A percentile compares a stretch with the other conserved stretches of the same genome.
phyloP scores from a whole-genome alignment of 2,113 vertebrate species.

The Chitala chitala region DNA sequence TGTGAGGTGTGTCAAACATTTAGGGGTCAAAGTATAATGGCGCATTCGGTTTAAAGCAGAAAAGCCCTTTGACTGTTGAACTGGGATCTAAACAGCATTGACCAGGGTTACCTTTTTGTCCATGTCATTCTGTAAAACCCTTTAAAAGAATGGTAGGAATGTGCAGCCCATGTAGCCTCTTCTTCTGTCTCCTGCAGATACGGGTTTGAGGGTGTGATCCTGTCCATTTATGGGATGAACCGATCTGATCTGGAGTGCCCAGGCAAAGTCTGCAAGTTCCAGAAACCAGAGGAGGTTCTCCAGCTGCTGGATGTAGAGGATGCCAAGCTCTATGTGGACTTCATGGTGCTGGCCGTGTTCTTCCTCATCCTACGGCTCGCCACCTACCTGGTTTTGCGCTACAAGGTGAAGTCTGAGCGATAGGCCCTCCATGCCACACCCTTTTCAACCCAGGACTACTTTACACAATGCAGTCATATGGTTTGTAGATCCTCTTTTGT shows the following conservation, averaged over 20 bases:
- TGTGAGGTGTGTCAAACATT: conserved; percentile 71
- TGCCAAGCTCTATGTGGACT: conserved; percentile 92
- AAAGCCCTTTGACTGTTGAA: too few relatives aligned
- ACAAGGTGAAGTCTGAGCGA: conserved; percentile 92
- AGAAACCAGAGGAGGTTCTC: conserved; percentile 82
- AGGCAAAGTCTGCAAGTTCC: conserved; percentile 76
- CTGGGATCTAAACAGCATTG: too few relatives aligned
- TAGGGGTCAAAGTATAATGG: background rate
- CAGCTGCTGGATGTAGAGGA: conserved; percentile 87
- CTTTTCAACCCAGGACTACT: conserved; percentile 20
- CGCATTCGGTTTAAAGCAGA: too few relatives aligned
- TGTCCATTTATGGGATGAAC: conserved; percentile 95
- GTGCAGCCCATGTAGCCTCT: background rate
- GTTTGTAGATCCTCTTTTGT: conserved; percentile 8
- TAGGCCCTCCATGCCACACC: conserved; percentile 44
- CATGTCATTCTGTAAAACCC: too few relatives aligned
- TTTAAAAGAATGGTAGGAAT: background rate
- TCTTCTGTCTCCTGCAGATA: conserved; percentile 61
- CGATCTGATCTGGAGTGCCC: conserved; percentile 82
- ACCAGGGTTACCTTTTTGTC: too few relatives aligned
- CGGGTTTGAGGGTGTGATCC: conserved; percentile 92
- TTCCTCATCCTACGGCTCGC: conserved; percentile 84
- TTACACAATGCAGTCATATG: conserved; percentile 7
- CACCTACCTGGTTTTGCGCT: conserved; percentile 91
- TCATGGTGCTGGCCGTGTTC: conserved; percentile 88